Conservation (phyloP, 2,113 vertebrate genomes). For the Trematomus loennbergii region DNA sequence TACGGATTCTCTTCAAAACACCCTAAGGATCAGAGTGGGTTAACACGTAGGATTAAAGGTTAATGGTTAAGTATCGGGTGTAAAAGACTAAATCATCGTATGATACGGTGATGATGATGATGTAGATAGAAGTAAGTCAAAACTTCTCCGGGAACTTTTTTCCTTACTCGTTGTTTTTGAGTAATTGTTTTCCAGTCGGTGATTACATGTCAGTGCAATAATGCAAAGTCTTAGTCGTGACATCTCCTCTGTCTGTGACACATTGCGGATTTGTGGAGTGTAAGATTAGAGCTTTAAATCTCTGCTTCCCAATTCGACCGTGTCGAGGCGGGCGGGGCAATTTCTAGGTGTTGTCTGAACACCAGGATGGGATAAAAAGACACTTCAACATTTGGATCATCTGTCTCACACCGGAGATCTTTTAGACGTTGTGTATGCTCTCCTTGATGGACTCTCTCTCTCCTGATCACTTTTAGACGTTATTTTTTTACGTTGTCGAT, state of each 20-base stretch:
- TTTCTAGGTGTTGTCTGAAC: conserved; percentile 55
- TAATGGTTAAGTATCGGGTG: not conserved
- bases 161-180: not conserved
- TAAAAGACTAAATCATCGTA: rapidly evolving
- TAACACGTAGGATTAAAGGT: conserved; percentile 18
- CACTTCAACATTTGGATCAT: conserved; percentile 68
- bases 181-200: not conserved
- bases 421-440: too few species aligned
- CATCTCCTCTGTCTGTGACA: conserved; percentile 83
- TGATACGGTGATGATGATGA: not conserved
- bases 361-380: conserved; percentile 70
- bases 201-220: conserved; percentile 28
- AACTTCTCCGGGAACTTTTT: too few species aligned
- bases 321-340: conserved; percentile 76
- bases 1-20: conserved; percentile 4
- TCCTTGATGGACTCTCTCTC: too few species aligned
- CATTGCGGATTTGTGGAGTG: conserved; percentile 89
- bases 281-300: conserved; percentile 95
- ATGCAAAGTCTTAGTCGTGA: conserved; percentile 74
- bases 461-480: too few species aligned
- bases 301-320: conserved; percentile 87
- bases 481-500: too few species aligned
- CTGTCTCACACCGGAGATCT: too few species aligned
- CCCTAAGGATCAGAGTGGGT: conserved; percentile 5
- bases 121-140: too few species aligned